Evolutionary conservation across 2,888 invertebrate species (phyloP), one percentile per base, ranked within the genome.

Genomic region (Stenodema calcarata): DNA sequence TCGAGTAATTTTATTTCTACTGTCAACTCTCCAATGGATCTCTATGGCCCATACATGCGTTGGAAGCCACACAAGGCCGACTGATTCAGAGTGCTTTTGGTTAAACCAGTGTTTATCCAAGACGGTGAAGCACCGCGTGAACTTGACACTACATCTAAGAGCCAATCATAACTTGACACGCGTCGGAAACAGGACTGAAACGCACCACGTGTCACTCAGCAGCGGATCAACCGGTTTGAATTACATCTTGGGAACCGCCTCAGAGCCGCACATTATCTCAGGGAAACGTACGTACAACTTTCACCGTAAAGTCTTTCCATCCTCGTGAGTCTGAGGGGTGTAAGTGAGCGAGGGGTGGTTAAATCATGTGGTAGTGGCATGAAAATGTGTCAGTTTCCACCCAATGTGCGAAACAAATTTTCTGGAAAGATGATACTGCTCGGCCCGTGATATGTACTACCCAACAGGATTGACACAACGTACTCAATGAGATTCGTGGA

Each of bases 91-190:
- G 35, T 35, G 62, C 62, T 62, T 27, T 62, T 23, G 62, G 62
- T 18, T 62, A 1, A 62, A 23, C 23, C 62, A n/a, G 7, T 62
- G 62, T 62, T 62, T 62, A 62, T 54, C 62, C 62, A 62, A 62
- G 78, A 35, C 44, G 78, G 44, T 28, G 76, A 28, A 54, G 62
- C 23, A 62, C n/a, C 30, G 82, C 35, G 82, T 82, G 82, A 82
- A 62, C 82, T 69, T 82, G 82, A 82, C 82, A 82, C 69, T 41
- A 69, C 62, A 62, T 82, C 82, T 82, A 14, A 69, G 69, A 82
- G 82, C 35, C 69, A 82, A 69, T 82, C 69, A 62, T 69, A 42
- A 82, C 62, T 82, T 82, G 82, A 82, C 69, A 82, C 69, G 82
- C 47, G 82, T 82, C 82, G 30, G 70, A 16, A 82, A 41, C 82